Conservation (phyloP, 1,140 invertebrate genomes). For the Calycopis cecrops region DNA sequence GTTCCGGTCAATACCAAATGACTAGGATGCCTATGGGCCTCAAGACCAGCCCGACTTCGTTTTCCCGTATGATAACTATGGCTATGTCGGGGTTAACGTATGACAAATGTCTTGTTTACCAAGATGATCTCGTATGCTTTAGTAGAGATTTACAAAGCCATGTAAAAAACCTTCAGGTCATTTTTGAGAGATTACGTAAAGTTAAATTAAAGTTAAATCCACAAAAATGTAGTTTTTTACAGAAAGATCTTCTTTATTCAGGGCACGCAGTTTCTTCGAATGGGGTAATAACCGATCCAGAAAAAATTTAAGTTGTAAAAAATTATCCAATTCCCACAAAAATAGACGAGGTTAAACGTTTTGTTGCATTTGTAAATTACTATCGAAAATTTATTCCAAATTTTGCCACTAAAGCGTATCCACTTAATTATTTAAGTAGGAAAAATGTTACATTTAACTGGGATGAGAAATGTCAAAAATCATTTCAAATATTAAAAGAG, state of each 20-base stretch:
- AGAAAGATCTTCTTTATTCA: constrained; percentile 14
- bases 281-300: constrained; percentile 14
- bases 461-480: no score
- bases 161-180: constrained; percentile 35
- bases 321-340: constrained; percentile 23
- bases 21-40: constrained; percentile 55
- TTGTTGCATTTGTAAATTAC: no score
- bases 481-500: no score
- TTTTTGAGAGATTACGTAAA: constrained; percentile 23
- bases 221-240: constrained; percentile 4
- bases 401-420: no score
- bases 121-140: constrained; percentile 62
- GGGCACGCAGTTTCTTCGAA: constrained; percentile 1
- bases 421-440: no score
- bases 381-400: no score
- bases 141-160: constrained; percentile 47
- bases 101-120: constrained; percentile 28
- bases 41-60: constrained; percentile 36
- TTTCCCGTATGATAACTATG: constrained; percentile 45
- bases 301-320: constrained; percentile 10
- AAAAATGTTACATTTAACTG: no score
- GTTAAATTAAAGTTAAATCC: no score
- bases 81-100: constrained; percentile 43
- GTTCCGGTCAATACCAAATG: constrained; percentile 29
- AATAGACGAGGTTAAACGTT: constrained; percentile 58